phyloP scores from a whole-genome alignment of 2,888 invertebrate species.

The Cinara cedri region DNA sequence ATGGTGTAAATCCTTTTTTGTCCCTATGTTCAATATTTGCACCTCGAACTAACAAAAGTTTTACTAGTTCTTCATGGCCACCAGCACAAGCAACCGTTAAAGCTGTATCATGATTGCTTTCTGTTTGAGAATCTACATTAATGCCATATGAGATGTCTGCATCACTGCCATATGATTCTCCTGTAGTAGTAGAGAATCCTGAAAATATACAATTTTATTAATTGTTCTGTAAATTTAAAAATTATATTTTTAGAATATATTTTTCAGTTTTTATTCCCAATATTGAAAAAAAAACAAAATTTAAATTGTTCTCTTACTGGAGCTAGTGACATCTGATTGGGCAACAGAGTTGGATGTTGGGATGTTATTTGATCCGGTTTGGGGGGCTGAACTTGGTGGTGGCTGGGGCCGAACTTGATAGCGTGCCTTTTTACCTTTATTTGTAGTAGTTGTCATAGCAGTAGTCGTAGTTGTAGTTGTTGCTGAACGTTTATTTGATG shows the following conservation, averaged over 20 bases:
- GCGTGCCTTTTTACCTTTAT: conserved; percentile 64
- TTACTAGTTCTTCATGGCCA: conserved; percentile 94
- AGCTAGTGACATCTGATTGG: conserved; percentile 52
- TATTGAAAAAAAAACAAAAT: conserved; percentile 15
- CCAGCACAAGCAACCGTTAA: conserved; percentile 96
- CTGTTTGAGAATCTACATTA: conserved; percentile 97
- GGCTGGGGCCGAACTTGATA: conserved; percentile 61
- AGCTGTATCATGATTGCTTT: conserved; percentile 98
- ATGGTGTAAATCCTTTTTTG: conserved; percentile 97
- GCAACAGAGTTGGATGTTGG: conserved; percentile 52
- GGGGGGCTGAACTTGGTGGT: conserved; percentile 59
- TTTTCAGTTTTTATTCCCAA: not conserved
- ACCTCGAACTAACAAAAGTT: conserved; percentile 86
- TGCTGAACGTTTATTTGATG: conserved; percentile 61
- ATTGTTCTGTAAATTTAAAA: not conserved
- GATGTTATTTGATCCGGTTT: conserved; percentile 51
- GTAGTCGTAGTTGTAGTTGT: conserved; percentile 62
- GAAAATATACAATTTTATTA: conserved; percentile 57
- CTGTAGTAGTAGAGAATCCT: conserved; percentile 60
- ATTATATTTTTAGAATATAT: conserved; percentile 13
- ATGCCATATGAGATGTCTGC: conserved; percentile 69
- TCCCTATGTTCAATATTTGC: conserved; percentile 98
- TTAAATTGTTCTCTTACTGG: conserved; percentile 50
- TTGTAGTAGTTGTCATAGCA: conserved; percentile 62
- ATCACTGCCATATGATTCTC: conserved; percentile 56